Base-by-base conservation (phyloP, 2,113 vertebrate species). In the Pipra filicauda region DNA sequence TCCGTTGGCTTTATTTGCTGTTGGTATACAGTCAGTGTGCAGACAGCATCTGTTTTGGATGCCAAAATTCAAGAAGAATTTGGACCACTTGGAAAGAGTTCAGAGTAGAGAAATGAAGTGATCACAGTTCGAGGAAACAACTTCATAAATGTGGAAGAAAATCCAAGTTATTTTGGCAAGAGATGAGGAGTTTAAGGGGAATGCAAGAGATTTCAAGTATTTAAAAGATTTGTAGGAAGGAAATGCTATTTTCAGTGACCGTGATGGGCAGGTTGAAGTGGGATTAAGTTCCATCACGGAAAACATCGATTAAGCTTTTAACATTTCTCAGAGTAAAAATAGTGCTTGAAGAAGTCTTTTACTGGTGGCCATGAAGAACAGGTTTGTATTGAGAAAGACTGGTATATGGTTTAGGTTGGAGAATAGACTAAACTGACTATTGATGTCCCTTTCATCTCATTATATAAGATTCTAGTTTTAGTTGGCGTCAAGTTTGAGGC, bases 41-140 rank as follows among this genome's bases (percentile, higher is more conserved):
- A 83, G 76, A 52, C 69, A 85, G 70, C 58, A 78, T 84, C 55
- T 77, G 62, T 37, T 89, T 73, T 79, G 86, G 57, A 51, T 91
- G 93, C 91, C 89, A 95, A 43, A 78, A 86, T 80, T 72, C 9
- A 49, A 51, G 41, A 87, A 74, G 70, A 86, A 88, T 94, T 92
- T 77, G 88, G 67, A 77, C 82, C 72, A 83, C 55, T 96, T 93
- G 94, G 85, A 94, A 86, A 12, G 86, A 91, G 83, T 92, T 96
- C 93, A 93, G 57, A 92, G 55, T 73, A 86, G 59, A 84, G 57
- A 93, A 89, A 72, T 80, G 48, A 28, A 74, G 33, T 84, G 73
- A 77, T 91, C 61, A 41, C 88, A 33, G 61, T 92, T 92, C 2
- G 31, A 95, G 80, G 89, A 87, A 89, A 89, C 76, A 91, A 15